Evolutionary conservation across 1,140 invertebrate species (phyloP), one percentile per base, ranked within the genome.

Genomic region (Harlomillsia oculata): DNA sequence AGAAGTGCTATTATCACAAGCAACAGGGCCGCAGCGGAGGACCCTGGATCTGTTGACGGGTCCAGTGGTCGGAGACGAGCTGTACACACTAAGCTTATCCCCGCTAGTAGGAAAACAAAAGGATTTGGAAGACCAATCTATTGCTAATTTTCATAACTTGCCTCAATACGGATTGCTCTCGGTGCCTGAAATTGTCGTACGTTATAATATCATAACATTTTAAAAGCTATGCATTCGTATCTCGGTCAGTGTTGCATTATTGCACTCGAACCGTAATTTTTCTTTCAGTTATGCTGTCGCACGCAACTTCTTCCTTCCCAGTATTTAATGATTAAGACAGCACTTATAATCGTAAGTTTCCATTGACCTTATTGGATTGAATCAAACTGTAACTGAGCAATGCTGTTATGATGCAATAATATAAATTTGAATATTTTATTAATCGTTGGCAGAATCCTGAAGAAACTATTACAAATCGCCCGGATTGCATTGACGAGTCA

Each of bases 281-380:
- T 45, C 36, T 73, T 72, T 52, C 66, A 76, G 74, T 64, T 80
- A 50, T 80, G 78, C 66, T 69, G 70, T 18, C 71, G 69, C 56
- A 68, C 77, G 51, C 75, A 77, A 60, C 66, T 80, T 16, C 72
- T 71, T 25, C 78, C 78, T 32, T 71, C 76, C 34, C 74, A 76
- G 59, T 80, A 78, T 68, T 71, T 77, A 29, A 77, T 76, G 6
- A 63, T 79, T 53, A 80, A 80, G 67, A 74, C 76, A 0, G 66
- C 76, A 28, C 69, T 78, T 46, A 65, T 75, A 48, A 65, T 70
- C 62, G 74, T 57, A 43, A 57, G 46, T n/a, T n/a, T n/a, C n/a
- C n/a, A n/a, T n/a, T n/a, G n/a, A n/a, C n/a, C n/a, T n/a, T n/a
- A n/a, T n/a, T n/a, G n/a, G n/a, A n/a, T n/a, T n/a, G n/a, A n/a